Base-by-base conservation (phyloP, 1,140 invertebrate genomes). In the Zaprionus ornatus region DNA sequence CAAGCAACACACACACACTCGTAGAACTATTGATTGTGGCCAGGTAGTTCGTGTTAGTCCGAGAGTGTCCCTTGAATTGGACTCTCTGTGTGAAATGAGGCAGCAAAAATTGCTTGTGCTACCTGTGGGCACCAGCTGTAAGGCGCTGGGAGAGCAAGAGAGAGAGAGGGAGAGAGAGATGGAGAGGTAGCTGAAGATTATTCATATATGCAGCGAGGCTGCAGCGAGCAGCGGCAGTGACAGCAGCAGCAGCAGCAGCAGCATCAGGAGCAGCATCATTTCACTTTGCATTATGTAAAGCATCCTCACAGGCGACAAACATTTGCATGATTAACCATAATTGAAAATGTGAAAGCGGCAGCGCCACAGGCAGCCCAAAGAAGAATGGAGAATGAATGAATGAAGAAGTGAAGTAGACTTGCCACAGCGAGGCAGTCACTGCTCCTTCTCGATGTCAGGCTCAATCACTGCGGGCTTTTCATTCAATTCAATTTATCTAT, bases 291-390 rank as follows among this genome's bases (percentile, higher is more conserved):
- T 87, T 87, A 87, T 90, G 84, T 90, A 87, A 87, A 87, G 78
- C 84, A 90, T 90, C 88, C 84, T 80, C 85, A 71, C 71, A 87
- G 84, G 84, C 84, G 84, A 88, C 84, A 87, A 87, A 88, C 85
- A 87, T 87, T 87, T 87, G 85, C 84, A 87, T 87, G 84, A 87
- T 87, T 87, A 90, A 87, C 85, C 84, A 90, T 87, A 90, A 87
- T 87, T 87, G 85, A 87, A 87, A 87, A 88, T 84, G 68, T 74
- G 70, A 80, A 83, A 88, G 80, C 71, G 68, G 37, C 61, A 55
- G 59, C 35, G 32, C 54, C 62, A 57, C 66, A 68, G 65, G 55
- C 70, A 48, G 29, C 29, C 9, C 2, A 3, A 32, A 32, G 29
- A 32, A 32, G 25, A 13, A 23, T 5, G 32, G 55, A 35, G 32